Percentiles rank a stretch among this genome's conserved stretches.
Conservation (phyloP, 2,888 invertebrate species). For the Tenthredo notha region DNA sequence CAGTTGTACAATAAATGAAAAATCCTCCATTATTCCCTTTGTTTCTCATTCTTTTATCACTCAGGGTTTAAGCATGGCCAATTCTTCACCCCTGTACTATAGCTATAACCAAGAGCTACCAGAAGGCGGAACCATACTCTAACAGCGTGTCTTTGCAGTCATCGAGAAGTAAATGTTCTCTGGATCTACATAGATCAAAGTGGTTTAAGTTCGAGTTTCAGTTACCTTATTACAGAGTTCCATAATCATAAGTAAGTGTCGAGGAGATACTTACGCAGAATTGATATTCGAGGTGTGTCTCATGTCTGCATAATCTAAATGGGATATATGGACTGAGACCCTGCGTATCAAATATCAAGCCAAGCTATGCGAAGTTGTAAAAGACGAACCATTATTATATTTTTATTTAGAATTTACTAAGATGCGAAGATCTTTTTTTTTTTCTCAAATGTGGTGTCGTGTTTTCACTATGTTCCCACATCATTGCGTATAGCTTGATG, state of each 20-base stretch:
- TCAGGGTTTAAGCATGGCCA: not conserved
- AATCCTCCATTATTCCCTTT: slow-evolving; percentile 47
- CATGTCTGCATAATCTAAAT: not conserved
- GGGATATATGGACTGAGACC: not conserved
- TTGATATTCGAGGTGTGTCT: not conserved
- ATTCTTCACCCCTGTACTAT: no score
- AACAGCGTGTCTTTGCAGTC: not conserved
- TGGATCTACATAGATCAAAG: not conserved
- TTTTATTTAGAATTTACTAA: not conserved
- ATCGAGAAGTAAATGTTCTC: not conserved
- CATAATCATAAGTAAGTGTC: not conserved
- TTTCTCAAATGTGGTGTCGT: not conserved
- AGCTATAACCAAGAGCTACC: not conserved
- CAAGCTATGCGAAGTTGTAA: slow-evolving; percentile 1
- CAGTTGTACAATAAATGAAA: slow-evolving; percentile 37
- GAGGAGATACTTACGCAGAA: not conserved
- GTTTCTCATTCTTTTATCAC: not conserved
- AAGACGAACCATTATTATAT: not conserved
- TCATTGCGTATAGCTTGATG: not conserved
- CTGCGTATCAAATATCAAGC: slow-evolving; percentile 12
- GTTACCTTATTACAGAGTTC: not conserved
- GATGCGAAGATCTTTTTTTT: slow-evolving; percentile 10
- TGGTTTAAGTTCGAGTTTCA: not conserved
- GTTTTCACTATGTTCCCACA: not conserved
- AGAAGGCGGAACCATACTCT: not conserved